These are phyloP conservation scores for Aurelia coerulea DNA, from an alignment of 30 jellyfish, hydroid and myxozoan species.

Conservation along the genomic window DNA sequence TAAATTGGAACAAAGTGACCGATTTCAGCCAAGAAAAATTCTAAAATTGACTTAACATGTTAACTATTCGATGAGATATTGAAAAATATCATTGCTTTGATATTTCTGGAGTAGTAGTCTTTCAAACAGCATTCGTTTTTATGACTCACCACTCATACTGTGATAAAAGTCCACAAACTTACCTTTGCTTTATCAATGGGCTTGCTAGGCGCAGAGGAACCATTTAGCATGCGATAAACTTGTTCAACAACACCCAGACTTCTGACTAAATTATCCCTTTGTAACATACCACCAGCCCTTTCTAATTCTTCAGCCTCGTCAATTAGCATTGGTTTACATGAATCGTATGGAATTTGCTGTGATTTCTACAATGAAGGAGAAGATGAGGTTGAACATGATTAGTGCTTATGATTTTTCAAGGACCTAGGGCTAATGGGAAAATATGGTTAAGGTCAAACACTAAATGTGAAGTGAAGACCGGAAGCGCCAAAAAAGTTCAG, in stretches of 20 bases:
- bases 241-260: constrained; percentile 75
- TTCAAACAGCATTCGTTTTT: too few species aligned
- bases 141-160: too few species aligned
- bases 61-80: too few species aligned
- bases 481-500: too few species aligned
- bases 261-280: constrained; percentile 74
- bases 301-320: constrained; percentile 83
- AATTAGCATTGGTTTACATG: constrained; percentile 67
- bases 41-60: too few species aligned
- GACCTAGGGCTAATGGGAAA: background rate
- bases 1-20: too few species aligned
- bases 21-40: too few species aligned
- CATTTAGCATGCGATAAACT: constrained; percentile 67
- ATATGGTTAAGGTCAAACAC: background rate
- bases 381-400: background rate
- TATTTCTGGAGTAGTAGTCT: too few species aligned
- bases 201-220: constrained; percentile 1
- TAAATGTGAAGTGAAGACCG: too few species aligned
- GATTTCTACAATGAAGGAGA: constrained; percentile 1
- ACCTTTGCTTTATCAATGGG: constrained; percentile 17
- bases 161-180: background rate
- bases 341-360: constrained; percentile 31
- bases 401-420: too few species aligned
- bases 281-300: constrained; percentile 77
- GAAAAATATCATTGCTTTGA: too few species aligned